These are phyloP conservation scores for Laterallus jamaicensis DNA, from an alignment of 2,113 vertebrate species.

Conservation along the genomic window DNA sequence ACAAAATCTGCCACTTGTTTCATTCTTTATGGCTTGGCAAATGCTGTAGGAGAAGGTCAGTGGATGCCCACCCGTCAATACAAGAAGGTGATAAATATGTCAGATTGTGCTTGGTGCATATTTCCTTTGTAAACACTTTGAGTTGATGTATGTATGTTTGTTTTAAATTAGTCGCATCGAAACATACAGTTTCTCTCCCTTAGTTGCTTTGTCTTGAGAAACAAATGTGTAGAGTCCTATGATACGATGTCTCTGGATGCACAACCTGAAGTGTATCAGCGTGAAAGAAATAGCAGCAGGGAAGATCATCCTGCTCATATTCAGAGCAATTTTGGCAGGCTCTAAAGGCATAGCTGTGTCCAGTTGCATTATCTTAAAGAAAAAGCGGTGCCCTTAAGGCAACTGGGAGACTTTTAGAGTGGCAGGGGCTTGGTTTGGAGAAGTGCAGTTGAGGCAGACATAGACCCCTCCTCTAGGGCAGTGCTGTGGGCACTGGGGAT, in stretches of 20 bases:
- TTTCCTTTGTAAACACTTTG: conserved; percentile 41
- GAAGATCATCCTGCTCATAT: background rate
- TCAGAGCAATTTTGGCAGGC: background rate
- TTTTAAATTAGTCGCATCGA: background rate
- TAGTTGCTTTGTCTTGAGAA: background rate
- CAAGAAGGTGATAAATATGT: conserved; percentile 53
- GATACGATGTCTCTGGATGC: background rate
- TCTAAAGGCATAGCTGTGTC: background rate
- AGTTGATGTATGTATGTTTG: conserved; percentile 15
- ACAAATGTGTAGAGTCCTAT: background rate
- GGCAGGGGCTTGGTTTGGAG: background rate
- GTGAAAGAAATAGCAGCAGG: background rate
- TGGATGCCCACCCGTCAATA: conserved; percentile 5
- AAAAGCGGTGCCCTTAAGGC: background rate
- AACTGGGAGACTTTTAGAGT: background rate
- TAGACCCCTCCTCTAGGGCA: background rate
- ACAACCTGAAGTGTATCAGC: background rate
- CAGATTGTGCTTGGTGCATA: background rate
- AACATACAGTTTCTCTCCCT: background rate
- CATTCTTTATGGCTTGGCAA: conserved; percentile 31
- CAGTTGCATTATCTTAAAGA: background rate
- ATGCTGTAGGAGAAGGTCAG: conserved; percentile 43
- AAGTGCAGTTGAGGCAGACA: background rate
- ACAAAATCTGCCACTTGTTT: conserved; percentile 13
- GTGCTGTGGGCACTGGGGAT: background rate